These are phyloP conservation scores for Corythornis vintsioides DNA, from an alignment of 2,113 vertebrate species.

Conservation along the genomic window DNA sequence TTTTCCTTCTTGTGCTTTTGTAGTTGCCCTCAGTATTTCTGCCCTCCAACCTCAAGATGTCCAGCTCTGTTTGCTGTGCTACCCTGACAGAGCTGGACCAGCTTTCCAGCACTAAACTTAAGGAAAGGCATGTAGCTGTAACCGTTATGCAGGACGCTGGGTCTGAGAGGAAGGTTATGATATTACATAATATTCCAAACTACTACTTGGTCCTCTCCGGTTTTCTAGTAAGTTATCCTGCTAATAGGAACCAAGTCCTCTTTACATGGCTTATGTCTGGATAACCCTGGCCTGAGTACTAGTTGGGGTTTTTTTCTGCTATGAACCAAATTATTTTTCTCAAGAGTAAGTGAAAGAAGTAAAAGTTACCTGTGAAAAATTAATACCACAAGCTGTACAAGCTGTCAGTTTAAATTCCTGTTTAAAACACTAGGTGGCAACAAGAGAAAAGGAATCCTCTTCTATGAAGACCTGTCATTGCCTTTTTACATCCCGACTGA, in stretches of 20 bases:
- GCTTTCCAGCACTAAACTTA: background rate
- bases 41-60: background rate
- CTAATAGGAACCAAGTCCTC: background rate
- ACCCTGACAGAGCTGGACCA: background rate
- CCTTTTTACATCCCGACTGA: background rate
- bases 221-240: background rate
- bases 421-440: slow-evolving; percentile 57
- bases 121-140: background rate
- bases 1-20: background rate
- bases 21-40: background rate
- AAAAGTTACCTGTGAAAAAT: background rate
- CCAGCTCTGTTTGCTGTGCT: background rate
- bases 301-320: background rate
- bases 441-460: background rate
- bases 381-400: background rate
- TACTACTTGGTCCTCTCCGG: background rate
- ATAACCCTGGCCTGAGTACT: background rate
- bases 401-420: background rate
- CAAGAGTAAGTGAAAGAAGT: background rate
- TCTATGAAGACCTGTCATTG: rapidly evolving
- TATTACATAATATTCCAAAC: background rate
- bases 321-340: background rate
- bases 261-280: background rate
- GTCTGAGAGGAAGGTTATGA: background rate
- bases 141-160: background rate